phyloP scores from a whole-genome alignment of 1,140 invertebrate species.

The Zaprionus kolodkinae region DNA sequence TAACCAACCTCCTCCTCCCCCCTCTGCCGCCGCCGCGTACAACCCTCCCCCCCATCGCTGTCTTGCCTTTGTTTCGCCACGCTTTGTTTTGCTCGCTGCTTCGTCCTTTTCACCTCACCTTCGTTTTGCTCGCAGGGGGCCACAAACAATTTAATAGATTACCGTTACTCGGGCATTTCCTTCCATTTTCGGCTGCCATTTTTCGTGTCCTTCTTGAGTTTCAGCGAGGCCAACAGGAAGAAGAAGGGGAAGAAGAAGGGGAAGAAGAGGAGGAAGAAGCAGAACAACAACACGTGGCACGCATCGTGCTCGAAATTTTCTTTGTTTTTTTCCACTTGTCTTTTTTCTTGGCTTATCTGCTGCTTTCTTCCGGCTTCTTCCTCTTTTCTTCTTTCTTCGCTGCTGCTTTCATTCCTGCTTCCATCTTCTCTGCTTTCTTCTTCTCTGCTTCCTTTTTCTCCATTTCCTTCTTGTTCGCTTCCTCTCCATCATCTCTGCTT shows the following conservation, averaged over 20 bases:
- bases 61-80: neutral
- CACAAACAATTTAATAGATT: constrained; percentile 81
- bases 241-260: neutral
- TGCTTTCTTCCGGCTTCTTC: neutral
- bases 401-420: neutral
- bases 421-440: neutral
- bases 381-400: no score
- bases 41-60: neutral
- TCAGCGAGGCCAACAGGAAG: neutral
- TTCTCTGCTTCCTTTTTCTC: neutral
- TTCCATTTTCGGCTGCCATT: constrained; percentile 46
- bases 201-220: constrained; percentile 26
- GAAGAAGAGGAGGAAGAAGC: neutral
- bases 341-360: no score
- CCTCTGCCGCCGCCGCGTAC: neutral
- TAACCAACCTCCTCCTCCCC: neutral
- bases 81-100: constrained; percentile 1
- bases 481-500: no score
- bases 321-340: neutral
- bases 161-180: constrained; percentile 67
- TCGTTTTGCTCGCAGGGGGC: constrained; percentile 35
- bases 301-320: neutral
- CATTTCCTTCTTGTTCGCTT: no score
- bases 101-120: neutral
- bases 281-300: neutral